Evolutionary conservation across 2,113 vertebrate species (phyloP).

Genomic region (Macquaria australasica): DNA sequence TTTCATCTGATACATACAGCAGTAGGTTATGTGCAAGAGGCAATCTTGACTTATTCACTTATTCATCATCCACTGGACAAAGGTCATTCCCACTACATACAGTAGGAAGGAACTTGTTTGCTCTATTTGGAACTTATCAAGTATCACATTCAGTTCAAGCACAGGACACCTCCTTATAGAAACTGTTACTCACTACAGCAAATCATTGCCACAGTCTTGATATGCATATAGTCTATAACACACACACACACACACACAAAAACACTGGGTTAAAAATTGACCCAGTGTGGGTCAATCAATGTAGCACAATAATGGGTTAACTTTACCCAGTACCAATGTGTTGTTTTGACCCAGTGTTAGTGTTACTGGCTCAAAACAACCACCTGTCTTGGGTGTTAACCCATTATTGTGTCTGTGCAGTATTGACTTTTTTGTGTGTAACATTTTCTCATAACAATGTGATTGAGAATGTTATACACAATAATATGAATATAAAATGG

Average conservation of each 20-base stretch:
- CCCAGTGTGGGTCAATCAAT: background rate
- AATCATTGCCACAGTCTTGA: background rate
- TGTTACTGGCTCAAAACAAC: too few relatives aligned
- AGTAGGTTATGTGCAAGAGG: background rate
- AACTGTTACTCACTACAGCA: background rate
- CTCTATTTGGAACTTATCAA: background rate
- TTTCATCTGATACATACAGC: background rate
- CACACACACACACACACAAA: background rate
- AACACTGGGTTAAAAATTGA: background rate
- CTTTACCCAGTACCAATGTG: too few relatives aligned
- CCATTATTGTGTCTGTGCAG: too few relatives aligned
- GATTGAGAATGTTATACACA: background rate
- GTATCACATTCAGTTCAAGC: background rate
- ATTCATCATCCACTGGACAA: conserved; percentile 15
- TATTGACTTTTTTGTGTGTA: too few relatives aligned
- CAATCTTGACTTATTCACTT: conserved; percentile 1
- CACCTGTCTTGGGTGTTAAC: too few relatives aligned
- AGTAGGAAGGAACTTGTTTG: background rate
- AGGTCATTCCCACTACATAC: conserved; percentile 6
- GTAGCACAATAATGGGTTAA: background rate
- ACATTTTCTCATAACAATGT: too few relatives aligned
- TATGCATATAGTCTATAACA: background rate
- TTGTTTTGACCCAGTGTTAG: too few relatives aligned
- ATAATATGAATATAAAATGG: background rate
- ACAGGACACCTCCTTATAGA: background rate